Percentiles rank a stretch among this genome's conserved stretches.
These are phyloP conservation scores for Aphaenogaster rudis DNA, from an alignment of 1,140 invertebrate species.

Conservation along the genomic window DNA sequence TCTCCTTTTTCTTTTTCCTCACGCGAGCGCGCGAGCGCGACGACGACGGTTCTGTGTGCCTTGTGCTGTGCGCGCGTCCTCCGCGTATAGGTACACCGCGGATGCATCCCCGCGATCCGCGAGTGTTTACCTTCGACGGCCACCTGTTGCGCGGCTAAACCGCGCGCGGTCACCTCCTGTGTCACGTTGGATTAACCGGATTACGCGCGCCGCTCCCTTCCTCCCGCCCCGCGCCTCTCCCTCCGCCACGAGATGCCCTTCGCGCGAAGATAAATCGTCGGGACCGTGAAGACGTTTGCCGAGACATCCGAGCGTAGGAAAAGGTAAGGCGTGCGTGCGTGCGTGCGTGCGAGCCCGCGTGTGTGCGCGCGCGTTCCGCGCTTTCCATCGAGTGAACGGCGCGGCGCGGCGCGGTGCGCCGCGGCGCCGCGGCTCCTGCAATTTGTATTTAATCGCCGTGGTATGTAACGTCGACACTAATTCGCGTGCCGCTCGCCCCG, in stretches of 20 bases:
- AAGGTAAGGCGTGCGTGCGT: constrained; percentile 70
- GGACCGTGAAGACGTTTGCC: constrained; percentile 60
- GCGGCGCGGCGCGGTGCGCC: neutral
- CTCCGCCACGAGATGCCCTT: constrained; percentile 68
- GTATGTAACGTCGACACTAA: constrained; percentile 32
- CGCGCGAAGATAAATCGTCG: constrained; percentile 76
- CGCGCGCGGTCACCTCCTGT: constrained; percentile 70
- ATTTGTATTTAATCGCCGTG: neutral
- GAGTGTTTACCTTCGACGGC: constrained; percentile 74
- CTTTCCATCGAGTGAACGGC: constrained; percentile 36
- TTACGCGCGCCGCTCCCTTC: constrained; percentile 71
- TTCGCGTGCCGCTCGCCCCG: constrained; percentile 1
- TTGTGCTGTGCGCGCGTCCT: constrained; percentile 73
- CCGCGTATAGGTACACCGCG: constrained; percentile 65
- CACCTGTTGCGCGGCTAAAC: constrained; percentile 77
- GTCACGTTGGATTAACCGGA: constrained; percentile 83
- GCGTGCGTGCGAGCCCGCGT: neutral
- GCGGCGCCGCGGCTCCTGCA: neutral
- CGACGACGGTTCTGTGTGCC: neutral
- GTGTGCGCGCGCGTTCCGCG: neutral
- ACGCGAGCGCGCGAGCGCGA: neutral
- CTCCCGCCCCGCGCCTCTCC: too few species aligned
- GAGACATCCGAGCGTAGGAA: constrained; percentile 33
- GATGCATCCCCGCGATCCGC: constrained; percentile 37
- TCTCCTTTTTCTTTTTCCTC: too few species aligned